Conservation (phyloP, 2,797 vertebrate genomes). For the Hozukius guyotensis region DNA sequence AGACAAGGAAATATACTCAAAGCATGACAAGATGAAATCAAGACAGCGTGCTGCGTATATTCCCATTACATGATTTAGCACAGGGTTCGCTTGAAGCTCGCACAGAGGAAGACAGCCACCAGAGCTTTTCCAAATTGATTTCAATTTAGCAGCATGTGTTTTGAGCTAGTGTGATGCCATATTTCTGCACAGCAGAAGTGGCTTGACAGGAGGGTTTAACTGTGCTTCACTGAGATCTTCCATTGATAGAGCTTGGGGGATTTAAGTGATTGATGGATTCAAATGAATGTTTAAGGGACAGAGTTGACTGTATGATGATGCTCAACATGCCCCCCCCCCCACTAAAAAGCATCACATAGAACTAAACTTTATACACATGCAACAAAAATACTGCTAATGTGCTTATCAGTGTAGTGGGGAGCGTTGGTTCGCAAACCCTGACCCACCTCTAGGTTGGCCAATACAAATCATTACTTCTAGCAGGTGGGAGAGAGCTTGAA, state of each 20-base stretch:
- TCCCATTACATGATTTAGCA: conserved; percentile 24
- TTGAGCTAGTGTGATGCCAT: conserved; percentile 3
- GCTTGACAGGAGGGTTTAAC: neutral
- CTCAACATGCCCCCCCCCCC: conserved; percentile 11
- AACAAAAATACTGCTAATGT: conserved; percentile 6
- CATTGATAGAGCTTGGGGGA: conserved; percentile 35
- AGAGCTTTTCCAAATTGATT: conserved; percentile 43
- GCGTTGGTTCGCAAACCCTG: conserved; percentile 58
- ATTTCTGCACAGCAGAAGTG: conserved; percentile 5
- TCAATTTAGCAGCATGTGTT: conserved; percentile 24
- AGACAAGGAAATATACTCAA: conserved; percentile 17
- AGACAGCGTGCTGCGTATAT: neutral
- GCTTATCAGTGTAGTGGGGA: conserved; percentile 15
- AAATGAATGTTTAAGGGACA: conserved; percentile 16
- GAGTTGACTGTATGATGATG: conserved; percentile 24
- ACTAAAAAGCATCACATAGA: conserved; percentile 1
- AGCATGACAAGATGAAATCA: conserved; percentile 1
- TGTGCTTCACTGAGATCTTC: conserved; percentile 19
- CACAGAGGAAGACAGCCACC: conserved; percentile 47
- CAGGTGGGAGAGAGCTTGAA: conserved; percentile 58
- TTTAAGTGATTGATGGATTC: conserved; percentile 32
- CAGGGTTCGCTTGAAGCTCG: conserved; percentile 40
- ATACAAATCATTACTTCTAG: neutral
- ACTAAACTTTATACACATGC: conserved; percentile 44
- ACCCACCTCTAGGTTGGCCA: conserved; percentile 26